These are phyloP conservation scores for Wasmannia auropunctata DNA, from an alignment of 1,140 invertebrate genomes.

Conservation along the genomic window DNA sequence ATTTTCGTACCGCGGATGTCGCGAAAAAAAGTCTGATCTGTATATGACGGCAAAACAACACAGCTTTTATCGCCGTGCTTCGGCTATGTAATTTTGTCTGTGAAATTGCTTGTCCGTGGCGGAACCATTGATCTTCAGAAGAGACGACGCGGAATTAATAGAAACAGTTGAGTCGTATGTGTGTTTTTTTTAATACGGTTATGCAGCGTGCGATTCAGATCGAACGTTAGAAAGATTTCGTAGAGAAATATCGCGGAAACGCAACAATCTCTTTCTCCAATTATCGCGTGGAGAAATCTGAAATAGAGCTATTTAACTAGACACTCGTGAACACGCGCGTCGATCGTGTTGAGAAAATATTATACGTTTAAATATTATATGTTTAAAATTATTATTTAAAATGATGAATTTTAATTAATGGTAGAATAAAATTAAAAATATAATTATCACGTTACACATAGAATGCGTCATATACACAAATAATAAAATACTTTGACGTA, in stretches of 20 bases:
- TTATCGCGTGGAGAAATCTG: not conserved
- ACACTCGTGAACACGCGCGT: not conserved
- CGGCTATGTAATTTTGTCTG: conserved; percentile 3
- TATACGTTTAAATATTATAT: not conserved
- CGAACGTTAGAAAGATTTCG: not conserved
- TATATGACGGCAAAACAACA: not conserved
- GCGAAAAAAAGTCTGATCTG: not conserved
- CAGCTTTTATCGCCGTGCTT: not conserved
- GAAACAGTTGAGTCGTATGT: not conserved
- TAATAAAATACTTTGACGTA: not conserved
- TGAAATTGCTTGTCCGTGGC: conserved; percentile 16
- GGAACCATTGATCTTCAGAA: conserved; percentile 17
- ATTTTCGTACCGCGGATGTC: not conserved
- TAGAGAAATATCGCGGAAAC: not conserved
- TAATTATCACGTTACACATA: not conserved
- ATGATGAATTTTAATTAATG: not conserved
- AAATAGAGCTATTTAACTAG: not conserved
- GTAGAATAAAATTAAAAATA: not conserved
- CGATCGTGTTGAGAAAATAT: not conserved
- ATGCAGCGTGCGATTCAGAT: not conserved
- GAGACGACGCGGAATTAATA: not conserved
- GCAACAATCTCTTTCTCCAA: not conserved
- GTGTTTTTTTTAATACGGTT: not conserved
- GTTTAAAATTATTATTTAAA: conserved; percentile 13
- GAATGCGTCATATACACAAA: not conserved